Conservation (phyloP, 37 sponge, comb jelly and placozoan genomes). For the Eunapius fragilis region DNA sequence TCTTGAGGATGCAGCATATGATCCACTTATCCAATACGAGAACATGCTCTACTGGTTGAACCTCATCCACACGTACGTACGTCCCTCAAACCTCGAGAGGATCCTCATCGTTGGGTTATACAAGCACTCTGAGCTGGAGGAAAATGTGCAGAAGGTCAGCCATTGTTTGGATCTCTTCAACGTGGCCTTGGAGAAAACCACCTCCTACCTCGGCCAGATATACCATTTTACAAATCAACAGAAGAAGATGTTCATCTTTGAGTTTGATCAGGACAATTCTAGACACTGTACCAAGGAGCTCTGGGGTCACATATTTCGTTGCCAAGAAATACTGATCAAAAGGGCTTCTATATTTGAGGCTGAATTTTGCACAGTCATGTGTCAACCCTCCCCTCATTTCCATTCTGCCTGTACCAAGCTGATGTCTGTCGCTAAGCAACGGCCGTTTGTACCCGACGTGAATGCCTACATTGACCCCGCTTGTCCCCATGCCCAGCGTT, state of each 20-base stretch:
- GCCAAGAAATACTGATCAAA: conserved; percentile 24
- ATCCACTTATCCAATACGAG: conserved; percentile 65
- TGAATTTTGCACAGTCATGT: conserved; percentile 14
- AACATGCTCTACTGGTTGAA: conserved; percentile 61
- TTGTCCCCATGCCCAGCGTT: not conserved
- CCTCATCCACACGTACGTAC: conserved; percentile 40
- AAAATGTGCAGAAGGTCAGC: not conserved
- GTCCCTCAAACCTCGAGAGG: conserved; percentile 5
- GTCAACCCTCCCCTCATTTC: conserved; percentile 27
- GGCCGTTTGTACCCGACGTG: not conserved
- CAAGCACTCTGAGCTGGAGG: conserved; percentile 12
- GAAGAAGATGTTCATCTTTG: conserved; percentile 11
- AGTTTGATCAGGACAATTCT: conserved; percentile 21
- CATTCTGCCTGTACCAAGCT: conserved; percentile 11
- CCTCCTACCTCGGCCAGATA: conserved; percentile 13
- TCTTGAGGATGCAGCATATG: conserved; percentile 33
- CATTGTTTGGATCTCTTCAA: conserved; percentile 19
- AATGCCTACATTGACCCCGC: not conserved
- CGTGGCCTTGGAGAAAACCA: conserved; percentile 15
- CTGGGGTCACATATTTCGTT: conserved; percentile 21
- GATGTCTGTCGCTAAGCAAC: not conserved
- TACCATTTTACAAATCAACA: not conserved
- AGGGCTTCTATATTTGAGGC: conserved; percentile 19
- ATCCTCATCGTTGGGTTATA: conserved; percentile 62
- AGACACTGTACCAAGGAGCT: conserved; percentile 2